phyloP scores from a whole-genome alignment of 2,888 invertebrate genomes.

The Temnothorax unifasciatus region DNA sequence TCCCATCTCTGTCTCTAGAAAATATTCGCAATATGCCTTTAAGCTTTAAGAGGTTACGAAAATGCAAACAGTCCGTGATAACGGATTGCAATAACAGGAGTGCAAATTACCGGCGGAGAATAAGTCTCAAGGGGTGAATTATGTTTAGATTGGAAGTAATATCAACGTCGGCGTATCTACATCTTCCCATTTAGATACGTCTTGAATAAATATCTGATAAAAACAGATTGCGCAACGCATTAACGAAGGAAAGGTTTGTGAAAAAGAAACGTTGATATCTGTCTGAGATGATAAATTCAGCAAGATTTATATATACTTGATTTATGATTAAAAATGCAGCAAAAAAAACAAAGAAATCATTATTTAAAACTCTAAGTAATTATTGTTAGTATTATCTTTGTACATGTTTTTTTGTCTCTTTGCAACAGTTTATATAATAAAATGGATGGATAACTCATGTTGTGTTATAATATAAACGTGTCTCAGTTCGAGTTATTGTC shows the following conservation, averaged over 20 bases:
- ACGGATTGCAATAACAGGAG: not conserved
- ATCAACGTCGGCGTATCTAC: slow-evolving; percentile 4
- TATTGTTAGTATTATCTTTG: not conserved
- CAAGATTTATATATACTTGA: not conserved
- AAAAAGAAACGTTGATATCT: not conserved
- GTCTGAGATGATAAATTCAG: not conserved
- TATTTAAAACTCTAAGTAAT: not conserved
- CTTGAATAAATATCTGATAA: slow-evolving; percentile 20
- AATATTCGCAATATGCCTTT: not conserved
- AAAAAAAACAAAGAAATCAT: not conserved
- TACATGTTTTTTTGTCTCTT: not conserved
- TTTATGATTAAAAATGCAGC: not conserved
- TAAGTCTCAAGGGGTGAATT: slow-evolving; percentile 13
- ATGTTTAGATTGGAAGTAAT: slow-evolving; percentile 3
- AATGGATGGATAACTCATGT: not conserved
- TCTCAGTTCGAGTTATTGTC: not conserved
- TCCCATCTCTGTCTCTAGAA: not conserved
- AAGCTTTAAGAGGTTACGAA: not conserved
- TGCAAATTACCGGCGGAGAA: not conserved
- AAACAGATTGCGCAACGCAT: slow-evolving; percentile 16
- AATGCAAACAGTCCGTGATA: not conserved
- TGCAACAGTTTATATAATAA: too few species aligned
- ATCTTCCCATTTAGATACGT: slow-evolving; percentile 34
- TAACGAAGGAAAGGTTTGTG: not conserved
- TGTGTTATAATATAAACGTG: not conserved